These are phyloP conservation scores for Phania funesta DNA, from an alignment of 2,888 invertebrate genomes.

Conservation along the genomic window DNA sequence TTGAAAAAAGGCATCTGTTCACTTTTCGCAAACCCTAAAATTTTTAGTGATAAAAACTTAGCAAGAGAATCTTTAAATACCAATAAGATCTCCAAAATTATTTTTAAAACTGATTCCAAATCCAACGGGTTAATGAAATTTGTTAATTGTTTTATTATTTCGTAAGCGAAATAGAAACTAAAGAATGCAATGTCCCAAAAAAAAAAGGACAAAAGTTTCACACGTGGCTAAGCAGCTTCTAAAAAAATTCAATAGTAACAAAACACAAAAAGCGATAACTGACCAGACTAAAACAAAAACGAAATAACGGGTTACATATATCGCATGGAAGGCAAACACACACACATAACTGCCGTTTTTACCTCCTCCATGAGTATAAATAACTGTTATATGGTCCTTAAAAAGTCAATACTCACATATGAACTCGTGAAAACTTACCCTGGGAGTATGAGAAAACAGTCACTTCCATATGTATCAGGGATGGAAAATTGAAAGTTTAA, in stretches of 20 bases:
- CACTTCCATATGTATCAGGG: too few relatives aligned
- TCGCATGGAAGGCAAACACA: constrained; percentile 34
- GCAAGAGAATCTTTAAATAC: too few relatives aligned
- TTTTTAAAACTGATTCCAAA: not conserved
- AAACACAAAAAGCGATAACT: not conserved
- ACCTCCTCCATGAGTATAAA: not conserved
- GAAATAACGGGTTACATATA: constrained; percentile 49
- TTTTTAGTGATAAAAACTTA: too few relatives aligned
- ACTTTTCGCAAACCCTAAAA: too few relatives aligned
- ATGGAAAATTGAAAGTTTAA: too few relatives aligned
- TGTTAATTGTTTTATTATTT: not conserved
- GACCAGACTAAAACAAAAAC: constrained; percentile 2
- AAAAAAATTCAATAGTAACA: constrained; percentile 5
- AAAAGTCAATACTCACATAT: too few relatives aligned
- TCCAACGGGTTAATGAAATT: not conserved
- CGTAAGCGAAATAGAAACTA: too few relatives aligned
- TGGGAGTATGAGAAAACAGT: too few relatives aligned
- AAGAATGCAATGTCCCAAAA: constrained; percentile 5
- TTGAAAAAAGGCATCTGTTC: too few relatives aligned
- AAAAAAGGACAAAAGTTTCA: constrained; percentile 41
- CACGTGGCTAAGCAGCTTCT: constrained; percentile 44
- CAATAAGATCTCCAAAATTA: too few relatives aligned
- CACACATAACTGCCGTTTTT: constrained; percentile 42
- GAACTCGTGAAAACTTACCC: too few relatives aligned
- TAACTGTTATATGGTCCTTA: too few relatives aligned